Evolutionary conservation across 2,113 vertebrate species (phyloP), one percentile per base, ranked within the genome.

Genomic region (Sebastes schlegelii): DNA sequence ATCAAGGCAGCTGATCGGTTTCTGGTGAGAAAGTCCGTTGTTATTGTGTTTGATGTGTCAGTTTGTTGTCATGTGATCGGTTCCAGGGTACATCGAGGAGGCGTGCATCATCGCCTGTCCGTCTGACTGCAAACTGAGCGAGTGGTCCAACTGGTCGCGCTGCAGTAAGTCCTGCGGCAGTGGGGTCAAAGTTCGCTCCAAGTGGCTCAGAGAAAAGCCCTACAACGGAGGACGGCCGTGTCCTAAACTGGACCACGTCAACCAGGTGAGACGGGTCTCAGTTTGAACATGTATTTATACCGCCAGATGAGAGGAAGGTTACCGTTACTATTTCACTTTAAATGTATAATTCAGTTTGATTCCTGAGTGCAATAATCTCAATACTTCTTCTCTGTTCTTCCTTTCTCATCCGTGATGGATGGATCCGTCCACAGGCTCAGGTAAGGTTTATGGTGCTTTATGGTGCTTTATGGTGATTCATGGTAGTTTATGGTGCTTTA

Each of bases 131-230:
- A 99, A 99, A 78, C 97, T 99, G 77, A 99, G 98, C 1, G 98
- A 99, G 70, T 99, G 98, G 98, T 99, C 98, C 92, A 99, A 97
- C 89, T 99, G 98, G 98, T 99, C 98, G 0, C 97, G 98, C 65
- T 99, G 98, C 83, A 99, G 98, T 55, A 99, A 98, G 86, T 99
- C 98, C 8, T 99, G 98, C 4, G 98, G 98, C 23, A 99, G 98
- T 4, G 98, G 98, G 0, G 98, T 99, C 79, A 99, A 99, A 71
- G 98, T 99, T 74, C 96, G 98, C 0, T 99, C 98, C 19, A 99
- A 99, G 89, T 99, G 98, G 98, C 96, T 99, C 2, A 90, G 98
- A n/a, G 98, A 99, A 84, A 99, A 99, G 40, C 98, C 98, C 0
- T 99, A 99, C 84, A 99, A 99, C 42, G 97, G 97, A 3, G 98